Percentiles rank a stretch among this genome's conserved stretches.
Conservation (phyloP, 2,888 invertebrate species). For the Pyrocoelia pectoralis region DNA sequence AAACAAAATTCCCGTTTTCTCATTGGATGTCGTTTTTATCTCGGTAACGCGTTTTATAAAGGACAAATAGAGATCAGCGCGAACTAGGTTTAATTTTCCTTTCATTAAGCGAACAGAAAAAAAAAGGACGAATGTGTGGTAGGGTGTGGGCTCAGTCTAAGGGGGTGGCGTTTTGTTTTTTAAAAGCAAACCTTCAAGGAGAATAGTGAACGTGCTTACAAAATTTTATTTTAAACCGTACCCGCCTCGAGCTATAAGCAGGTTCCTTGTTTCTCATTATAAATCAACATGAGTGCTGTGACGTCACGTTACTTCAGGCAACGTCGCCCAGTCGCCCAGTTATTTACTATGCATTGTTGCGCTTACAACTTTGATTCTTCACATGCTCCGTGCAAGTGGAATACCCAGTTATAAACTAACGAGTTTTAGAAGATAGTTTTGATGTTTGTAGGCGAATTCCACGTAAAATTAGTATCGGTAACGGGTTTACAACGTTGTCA, state of each 20-base stretch:
- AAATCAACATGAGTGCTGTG: constrained; percentile 58
- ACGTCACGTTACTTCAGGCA: constrained; percentile 54
- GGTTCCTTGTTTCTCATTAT: constrained; percentile 59
- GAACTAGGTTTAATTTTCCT: constrained; percentile 7
- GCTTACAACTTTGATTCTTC: constrained; percentile 30
- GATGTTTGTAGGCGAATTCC: too few species aligned
- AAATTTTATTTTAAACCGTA: constrained; percentile 11
- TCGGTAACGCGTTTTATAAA: constrained; percentile 34
- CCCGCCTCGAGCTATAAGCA: constrained; percentile 41
- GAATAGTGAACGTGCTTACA: not conserved
- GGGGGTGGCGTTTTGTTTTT: not conserved
- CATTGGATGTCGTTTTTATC: constrained; percentile 41
- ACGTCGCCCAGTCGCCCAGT: constrained; percentile 51
- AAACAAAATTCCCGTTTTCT: constrained; percentile 41
- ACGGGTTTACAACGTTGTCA: constrained; percentile 13
- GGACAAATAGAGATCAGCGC: constrained; percentile 40
- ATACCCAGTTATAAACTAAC: constrained; percentile 57
- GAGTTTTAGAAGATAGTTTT: constrained; percentile 52
- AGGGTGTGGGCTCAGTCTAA: not conserved
- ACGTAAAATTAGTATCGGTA: too few species aligned
- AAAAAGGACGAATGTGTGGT: not conserved
- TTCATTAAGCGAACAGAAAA: constrained; percentile 7
- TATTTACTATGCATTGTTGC: constrained; percentile 30
- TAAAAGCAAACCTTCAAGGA: not conserved
- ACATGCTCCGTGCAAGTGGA: constrained; percentile 48